Base-by-base conservation (phyloP, 2,797 vertebrate genomes). In the Parotocinclus haroldoi region DNA sequence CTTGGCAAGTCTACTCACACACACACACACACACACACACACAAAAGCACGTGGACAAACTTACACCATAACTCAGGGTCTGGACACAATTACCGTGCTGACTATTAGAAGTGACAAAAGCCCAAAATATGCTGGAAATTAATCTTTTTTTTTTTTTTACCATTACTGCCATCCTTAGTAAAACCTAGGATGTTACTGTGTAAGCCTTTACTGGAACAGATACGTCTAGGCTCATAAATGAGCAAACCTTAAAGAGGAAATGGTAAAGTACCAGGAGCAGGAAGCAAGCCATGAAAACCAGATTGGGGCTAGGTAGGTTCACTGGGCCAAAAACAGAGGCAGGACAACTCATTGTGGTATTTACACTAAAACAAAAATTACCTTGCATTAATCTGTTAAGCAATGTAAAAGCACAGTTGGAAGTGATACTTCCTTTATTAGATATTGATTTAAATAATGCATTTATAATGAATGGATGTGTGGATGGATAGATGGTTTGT, bases 261-360 rank as follows among this genome's bases (percentile, higher is more conserved):
- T 66, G 68, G 70, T 80, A 76, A 78, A 71, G 63, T 45, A 18
- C 60, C 69, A 48, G 69, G 49, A 62, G 64, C 73, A 76, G 75
- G 76, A 80, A 76, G 72, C 63, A 74, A 78, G 74, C 62, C 49
- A 57, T 76, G 71, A 76, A 78, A 75, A 55, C 58, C 57, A 51
- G 42, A 66, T 68, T 63, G 71, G 64, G 69, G 59, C 72, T 46
- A 71, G 60, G 67, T 63, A 67, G 56, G 61, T 58, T 75, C 60
- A 51, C 18, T 42, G 17, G 39, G 48, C 57, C 8, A 17, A 14
- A 42, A 3, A 42, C 3, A 57, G 14, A 8, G 1, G 16, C 16
- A 58, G 39, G 39, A 40, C 14, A 57, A 16, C 7, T 17, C 3
- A 58, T 7, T 1, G 7, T 5, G 16, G n/a, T 7, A 5, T 42